A percentile compares a stretch with the other conserved stretches of the same genome.
Evolutionary conservation across 2,797 vertebrate genomes (phyloP).

Genomic region (Pogoniulus pusillus): DNA sequence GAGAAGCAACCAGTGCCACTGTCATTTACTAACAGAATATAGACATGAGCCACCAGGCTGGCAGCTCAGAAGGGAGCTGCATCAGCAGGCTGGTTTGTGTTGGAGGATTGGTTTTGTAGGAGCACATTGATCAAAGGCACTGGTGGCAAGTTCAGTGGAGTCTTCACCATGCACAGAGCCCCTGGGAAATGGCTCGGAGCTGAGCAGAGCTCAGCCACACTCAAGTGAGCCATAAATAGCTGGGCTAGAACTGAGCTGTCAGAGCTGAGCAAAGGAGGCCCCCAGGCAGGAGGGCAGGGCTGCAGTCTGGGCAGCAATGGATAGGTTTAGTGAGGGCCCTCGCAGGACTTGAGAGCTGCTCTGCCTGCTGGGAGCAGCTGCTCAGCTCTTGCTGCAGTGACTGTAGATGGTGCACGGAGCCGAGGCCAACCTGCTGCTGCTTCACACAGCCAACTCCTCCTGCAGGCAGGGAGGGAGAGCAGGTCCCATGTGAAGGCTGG

Average conservation of each 20-base stretch:
- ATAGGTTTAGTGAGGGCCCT: background rate
- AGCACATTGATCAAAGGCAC: constrained; percentile 64
- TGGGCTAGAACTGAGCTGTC: constrained; percentile 29
- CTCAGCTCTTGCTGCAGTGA: background rate
- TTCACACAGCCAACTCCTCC: background rate
- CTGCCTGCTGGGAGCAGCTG: background rate
- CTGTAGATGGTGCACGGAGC: background rate
- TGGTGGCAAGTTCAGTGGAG: constrained; percentile 34
- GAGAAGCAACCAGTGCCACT: background rate
- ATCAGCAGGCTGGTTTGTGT: constrained; percentile 5
- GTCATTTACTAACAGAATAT: background rate
- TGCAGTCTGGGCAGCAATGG: background rate
- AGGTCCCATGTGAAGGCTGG: background rate
- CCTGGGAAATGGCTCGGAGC: constrained; percentile 21
- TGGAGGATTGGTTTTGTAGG: constrained; percentile 47
- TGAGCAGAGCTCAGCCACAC: constrained; percentile 23
- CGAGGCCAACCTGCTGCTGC: background rate
- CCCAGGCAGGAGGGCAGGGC: background rate
- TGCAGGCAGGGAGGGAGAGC: background rate
- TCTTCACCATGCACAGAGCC: constrained; percentile 48
- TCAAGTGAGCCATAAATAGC: constrained; percentile 57
- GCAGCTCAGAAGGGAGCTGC: background rate
- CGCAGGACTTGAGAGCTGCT: background rate
- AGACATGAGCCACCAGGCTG: background rate
- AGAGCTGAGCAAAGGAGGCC: constrained; percentile 55